Evolutionary conservation across 1,140 invertebrate species (phyloP).

Genomic region (Apis mellifera): Amel_HAv3.1 CM009933.2:2404001-2404500

Average conservation of each 20-base stretch:
- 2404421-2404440: background rate
- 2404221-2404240: background rate
- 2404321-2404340: background rate
- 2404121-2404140: too few species aligned
- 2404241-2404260: too few species aligned
- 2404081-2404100: too few species aligned
- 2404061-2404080: too few species aligned
- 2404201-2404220: background rate
- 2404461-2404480: conserved; percentile 8
- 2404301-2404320: background rate
- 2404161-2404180: background rate
- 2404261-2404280: background rate
- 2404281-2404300: background rate
- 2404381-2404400: background rate
- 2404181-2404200: background rate
- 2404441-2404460: background rate
- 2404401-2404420: background rate
- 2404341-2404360: background rate
- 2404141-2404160: background rate
- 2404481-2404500: background rate
- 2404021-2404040: too few species aligned
- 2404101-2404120: too few species aligned
- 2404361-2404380: background rate
- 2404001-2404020: too few species aligned
- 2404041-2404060: too few species aligned